phyloP scores from a whole-genome alignment of 2,113 vertebrate species.

The Globicephala melas region DNA sequence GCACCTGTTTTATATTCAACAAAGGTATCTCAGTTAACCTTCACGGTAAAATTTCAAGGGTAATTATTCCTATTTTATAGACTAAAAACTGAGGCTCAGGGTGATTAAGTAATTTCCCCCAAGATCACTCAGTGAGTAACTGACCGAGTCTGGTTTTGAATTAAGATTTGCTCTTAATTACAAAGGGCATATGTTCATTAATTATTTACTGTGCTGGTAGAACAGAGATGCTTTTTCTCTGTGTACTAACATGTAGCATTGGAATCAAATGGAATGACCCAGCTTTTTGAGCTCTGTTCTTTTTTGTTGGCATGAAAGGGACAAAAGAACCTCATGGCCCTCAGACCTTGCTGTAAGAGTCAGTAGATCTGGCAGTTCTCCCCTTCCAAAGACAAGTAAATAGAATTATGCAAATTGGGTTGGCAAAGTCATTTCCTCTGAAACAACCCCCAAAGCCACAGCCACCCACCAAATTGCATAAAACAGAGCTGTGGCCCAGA shows the following conservation, averaged over 20 bases:
- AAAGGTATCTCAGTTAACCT: neutral
- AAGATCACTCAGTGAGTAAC: neutral
- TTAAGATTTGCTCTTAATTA: neutral
- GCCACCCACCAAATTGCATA: neutral
- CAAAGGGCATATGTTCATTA: neutral
- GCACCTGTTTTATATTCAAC: neutral
- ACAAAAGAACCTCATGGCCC: neutral
- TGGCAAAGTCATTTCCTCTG: neutral
- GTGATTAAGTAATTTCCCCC: neutral
- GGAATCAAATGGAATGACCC: neutral
- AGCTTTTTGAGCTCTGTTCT: neutral
- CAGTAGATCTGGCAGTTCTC: neutral
- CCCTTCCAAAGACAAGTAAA: conserved; percentile 3
- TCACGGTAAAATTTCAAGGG: neutral
- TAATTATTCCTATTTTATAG: neutral
- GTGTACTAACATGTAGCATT: neutral
- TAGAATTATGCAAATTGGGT: conserved; percentile 5
- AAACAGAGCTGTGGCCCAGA: neutral
- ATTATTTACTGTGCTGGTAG: neutral
- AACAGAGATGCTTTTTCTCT: neutral
- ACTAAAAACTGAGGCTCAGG: neutral
- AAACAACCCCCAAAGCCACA: conserved; percentile 1
- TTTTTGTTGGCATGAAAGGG: neutral
- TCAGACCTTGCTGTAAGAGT: neutral
- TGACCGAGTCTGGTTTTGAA: neutral